Conservation (phyloP, 2,888 invertebrate genomes). For the Pterobdella sp. region DNA sequence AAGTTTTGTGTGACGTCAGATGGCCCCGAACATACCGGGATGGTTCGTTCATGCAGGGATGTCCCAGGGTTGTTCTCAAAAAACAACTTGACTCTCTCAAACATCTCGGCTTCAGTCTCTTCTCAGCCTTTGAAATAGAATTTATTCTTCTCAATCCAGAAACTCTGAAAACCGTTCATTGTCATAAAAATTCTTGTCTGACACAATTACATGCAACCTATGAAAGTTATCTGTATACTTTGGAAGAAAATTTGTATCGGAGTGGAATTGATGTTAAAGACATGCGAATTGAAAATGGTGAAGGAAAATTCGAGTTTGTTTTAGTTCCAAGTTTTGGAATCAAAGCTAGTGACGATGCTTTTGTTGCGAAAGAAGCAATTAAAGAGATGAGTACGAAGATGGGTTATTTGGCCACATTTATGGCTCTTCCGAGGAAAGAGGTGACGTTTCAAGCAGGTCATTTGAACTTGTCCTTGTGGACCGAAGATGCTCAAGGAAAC, state of each 20-base stretch:
- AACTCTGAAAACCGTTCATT: constrained; percentile 24
- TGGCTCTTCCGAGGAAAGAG: constrained; percentile 30
- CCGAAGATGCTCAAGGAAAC: neutral
- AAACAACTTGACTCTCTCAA: constrained; percentile 29
- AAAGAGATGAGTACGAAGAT: constrained; percentile 32
- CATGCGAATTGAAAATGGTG: constrained; percentile 29
- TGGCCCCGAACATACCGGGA: constrained; percentile 22
- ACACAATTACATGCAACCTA: neutral
- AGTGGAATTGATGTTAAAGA: constrained; percentile 26
- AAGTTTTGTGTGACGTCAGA: constrained; percentile 32
- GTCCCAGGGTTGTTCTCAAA: constrained; percentile 31
- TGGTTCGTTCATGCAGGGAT: constrained; percentile 22
- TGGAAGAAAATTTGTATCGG: constrained; percentile 24
- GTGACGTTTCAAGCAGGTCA: constrained; percentile 31
- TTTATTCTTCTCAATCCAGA: constrained; percentile 23
- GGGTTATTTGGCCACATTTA: constrained; percentile 34
- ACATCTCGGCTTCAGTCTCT: constrained; percentile 29
- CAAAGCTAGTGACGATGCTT: constrained; percentile 26
- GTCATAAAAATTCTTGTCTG: constrained; percentile 15
- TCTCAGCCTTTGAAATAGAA: constrained; percentile 33
- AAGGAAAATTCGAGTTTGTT: constrained; percentile 33
- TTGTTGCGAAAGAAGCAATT: constrained; percentile 27
- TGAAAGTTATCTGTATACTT: constrained; percentile 25
- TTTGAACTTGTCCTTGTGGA: constrained; percentile 36
- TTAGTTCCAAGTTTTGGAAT: constrained; percentile 28